These are phyloP conservation scores for Coleophora deauratella DNA, from an alignment of 2,888 invertebrate genomes.

Conservation along the genomic window DNA sequence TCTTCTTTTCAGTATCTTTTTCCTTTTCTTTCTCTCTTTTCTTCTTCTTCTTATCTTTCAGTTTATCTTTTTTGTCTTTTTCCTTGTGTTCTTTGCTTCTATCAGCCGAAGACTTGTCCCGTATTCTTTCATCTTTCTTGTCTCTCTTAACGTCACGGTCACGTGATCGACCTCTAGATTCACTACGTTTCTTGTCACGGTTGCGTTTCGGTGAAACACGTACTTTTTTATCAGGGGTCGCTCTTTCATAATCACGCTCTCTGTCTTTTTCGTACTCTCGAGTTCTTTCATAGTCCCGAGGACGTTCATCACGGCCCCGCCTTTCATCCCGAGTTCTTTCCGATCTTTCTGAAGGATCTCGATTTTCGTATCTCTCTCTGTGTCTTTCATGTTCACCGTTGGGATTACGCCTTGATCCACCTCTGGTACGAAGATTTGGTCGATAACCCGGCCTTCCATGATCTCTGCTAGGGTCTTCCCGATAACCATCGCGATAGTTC, in stretches of 20 bases:
- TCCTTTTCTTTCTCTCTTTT: slow-evolving; percentile 59
- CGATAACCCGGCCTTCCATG: slow-evolving; percentile 43
- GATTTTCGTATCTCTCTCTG: slow-evolving; percentile 58
- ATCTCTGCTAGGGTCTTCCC: slow-evolving; percentile 51
- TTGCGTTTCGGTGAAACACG: slow-evolving; percentile 53
- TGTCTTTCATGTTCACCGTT: slow-evolving; percentile 53
- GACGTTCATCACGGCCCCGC: slow-evolving; percentile 36
- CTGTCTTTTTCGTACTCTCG: slow-evolving; percentile 55
- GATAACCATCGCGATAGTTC: slow-evolving; percentile 50
- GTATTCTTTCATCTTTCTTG: slow-evolving; percentile 64
- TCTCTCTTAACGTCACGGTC: slow-evolving; percentile 71
- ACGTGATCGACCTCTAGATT: slow-evolving; percentile 60
- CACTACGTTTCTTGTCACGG: slow-evolving; percentile 58
- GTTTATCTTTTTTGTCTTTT: slow-evolving; percentile 67
- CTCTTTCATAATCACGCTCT: slow-evolving; percentile 54
- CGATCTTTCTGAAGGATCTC: slow-evolving; percentile 49
- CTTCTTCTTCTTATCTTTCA: slow-evolving; percentile 56
- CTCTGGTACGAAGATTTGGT: slow-evolving; percentile 39
- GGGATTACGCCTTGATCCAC: slow-evolving; percentile 47
- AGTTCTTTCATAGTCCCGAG: slow-evolving; percentile 42
- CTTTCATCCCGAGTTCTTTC: slow-evolving; percentile 61
- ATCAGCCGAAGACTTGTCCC: slow-evolving; percentile 59
- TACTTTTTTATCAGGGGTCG: slow-evolving; percentile 54
- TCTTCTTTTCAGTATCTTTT: slow-evolving; percentile 65
- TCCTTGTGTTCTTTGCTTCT: slow-evolving; percentile 71